Base-by-base conservation (phyloP, 2,888 invertebrate species). In the Microdon myrmicae region DNA sequence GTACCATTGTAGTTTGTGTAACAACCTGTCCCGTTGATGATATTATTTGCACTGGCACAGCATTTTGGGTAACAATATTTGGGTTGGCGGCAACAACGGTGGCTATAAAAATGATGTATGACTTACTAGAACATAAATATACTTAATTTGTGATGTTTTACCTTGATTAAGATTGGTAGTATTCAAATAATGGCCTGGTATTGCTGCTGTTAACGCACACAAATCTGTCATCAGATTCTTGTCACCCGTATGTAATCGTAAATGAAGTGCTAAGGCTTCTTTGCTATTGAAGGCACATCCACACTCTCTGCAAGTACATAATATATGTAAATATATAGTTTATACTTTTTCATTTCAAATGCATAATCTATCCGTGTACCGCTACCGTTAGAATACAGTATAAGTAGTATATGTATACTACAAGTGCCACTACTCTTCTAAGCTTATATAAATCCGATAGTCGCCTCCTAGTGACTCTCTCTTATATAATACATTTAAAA, bases 161-260 rank as follows among this genome's bases (percentile, higher is more conserved):
- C 79, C 79, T 44, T 79, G 76, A 72, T 78, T 79, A 16, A 79
- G 68, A 69, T 75, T 73, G 17, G 76, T 72, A 26, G 79, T 76
- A 69, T 76, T 80, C 47, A 83, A 81, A 55, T 87, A 86, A 67
- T 87, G 85, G 22, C 87, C 86, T 53, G 88, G 87, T 75, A 90
- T 82, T 68, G 90, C 88, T 55, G 90, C 89, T 20, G 90, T 90
- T 71, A 90, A 82, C 71, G 90, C 89, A 79, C 90, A 90, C 74
- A 90, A 83, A 80, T 90, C 90, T 55, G 89, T 90, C 70, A 90
- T 89, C 71, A 90, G 85, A 68, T 89, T 88, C 74, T 90, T 86
- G 79, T 90, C 90, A 66, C 90, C 90, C 49, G 90, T 87, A 79
- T 91, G 91, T 73, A 90, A 83, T 67, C 90, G 86, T 77, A 90